A percentile compares a stretch with the other conserved stretches of the same genome.
Evolutionary conservation across 2,888 invertebrate species (phyloP).

Genomic region (Myopa tessellatipennis): DNA sequence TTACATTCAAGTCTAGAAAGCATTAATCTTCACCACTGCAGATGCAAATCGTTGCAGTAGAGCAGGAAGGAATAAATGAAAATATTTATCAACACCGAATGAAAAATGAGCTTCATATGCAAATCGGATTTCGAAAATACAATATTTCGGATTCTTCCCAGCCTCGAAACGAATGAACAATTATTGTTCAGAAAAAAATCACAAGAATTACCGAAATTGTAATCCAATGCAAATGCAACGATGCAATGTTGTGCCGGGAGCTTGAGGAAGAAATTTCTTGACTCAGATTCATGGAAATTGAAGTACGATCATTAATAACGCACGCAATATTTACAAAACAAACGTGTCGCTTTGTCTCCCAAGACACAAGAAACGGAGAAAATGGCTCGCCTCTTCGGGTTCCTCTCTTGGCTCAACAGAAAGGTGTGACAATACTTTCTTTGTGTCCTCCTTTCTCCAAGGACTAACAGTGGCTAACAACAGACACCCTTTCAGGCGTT

Average conservation of each 20-base stretch:
- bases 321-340: constrained; percentile 69
- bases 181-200: not conserved
- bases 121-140: constrained; percentile 43
- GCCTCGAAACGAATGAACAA: not conserved
- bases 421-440: constrained; percentile 56
- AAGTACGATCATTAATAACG: constrained; percentile 61
- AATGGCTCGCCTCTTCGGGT: not conserved
- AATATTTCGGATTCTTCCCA: not conserved
- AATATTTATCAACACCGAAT: constrained; percentile 54
- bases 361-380: constrained; percentile 9
- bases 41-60: constrained; percentile 40
- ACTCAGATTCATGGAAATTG: constrained; percentile 9
- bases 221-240: constrained; percentile 24
- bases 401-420: constrained; percentile 19
- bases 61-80: constrained; percentile 34
- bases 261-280: not conserved
- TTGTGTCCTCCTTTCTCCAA: constrained; percentile 13
- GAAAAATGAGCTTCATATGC: constrained; percentile 52
- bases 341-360: constrained; percentile 62
- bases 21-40: constrained; percentile 49
- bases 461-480: not conserved
- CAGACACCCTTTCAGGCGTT: constrained; percentile 1
- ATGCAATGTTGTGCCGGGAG: not conserved
- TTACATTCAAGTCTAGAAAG: constrained; percentile 46
- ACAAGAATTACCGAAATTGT: constrained; percentile 30